Evolutionary conservation across 2,888 invertebrate genomes (phyloP).

Genomic region (Eristalinus sepulchralis): DNA sequence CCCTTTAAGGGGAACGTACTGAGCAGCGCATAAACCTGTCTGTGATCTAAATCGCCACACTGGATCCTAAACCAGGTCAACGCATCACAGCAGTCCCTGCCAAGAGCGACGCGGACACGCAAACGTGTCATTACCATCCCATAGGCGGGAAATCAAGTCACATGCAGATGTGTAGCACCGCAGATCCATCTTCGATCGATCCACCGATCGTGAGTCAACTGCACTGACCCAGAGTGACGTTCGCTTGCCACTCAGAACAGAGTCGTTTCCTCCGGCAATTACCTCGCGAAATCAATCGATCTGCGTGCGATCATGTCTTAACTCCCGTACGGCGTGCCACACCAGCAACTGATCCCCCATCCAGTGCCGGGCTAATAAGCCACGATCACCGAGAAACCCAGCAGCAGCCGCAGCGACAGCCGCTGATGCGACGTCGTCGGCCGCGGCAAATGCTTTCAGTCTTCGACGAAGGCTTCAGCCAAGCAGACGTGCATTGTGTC

Average conservation of each 20-base stretch:
- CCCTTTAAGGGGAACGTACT: background rate
- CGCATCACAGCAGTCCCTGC: slow-evolving; percentile 1
- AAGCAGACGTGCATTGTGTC: slow-evolving; percentile 58
- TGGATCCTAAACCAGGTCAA: slow-evolving; percentile 9
- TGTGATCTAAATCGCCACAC: background rate
- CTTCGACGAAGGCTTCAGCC: slow-evolving; percentile 66
- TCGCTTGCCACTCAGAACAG: slow-evolving; percentile 26
- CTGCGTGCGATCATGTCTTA: background rate
- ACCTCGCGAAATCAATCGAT: slow-evolving; percentile 19
- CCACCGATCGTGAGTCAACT: background rate
- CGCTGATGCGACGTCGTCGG: slow-evolving; percentile 14
- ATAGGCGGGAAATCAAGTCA: background rate
- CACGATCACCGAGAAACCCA: slow-evolving; percentile 17
- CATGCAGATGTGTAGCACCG: background rate
- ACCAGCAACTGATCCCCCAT: slow-evolving; percentile 1
- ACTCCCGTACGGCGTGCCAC: background rate
- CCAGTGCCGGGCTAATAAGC: slow-evolving; percentile 35
- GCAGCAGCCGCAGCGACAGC: slow-evolving; percentile 4
- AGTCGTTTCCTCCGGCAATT: slow-evolving; percentile 34
- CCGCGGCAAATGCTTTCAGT: slow-evolving; percentile 52
- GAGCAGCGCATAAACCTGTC: background rate
- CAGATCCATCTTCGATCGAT: background rate
- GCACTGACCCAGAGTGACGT: slow-evolving; percentile 53
- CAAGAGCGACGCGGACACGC: background rate
- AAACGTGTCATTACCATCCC: background rate